phyloP scores from a whole-genome alignment of 2,888 invertebrate species.

The Eulithis prunata region DNA sequence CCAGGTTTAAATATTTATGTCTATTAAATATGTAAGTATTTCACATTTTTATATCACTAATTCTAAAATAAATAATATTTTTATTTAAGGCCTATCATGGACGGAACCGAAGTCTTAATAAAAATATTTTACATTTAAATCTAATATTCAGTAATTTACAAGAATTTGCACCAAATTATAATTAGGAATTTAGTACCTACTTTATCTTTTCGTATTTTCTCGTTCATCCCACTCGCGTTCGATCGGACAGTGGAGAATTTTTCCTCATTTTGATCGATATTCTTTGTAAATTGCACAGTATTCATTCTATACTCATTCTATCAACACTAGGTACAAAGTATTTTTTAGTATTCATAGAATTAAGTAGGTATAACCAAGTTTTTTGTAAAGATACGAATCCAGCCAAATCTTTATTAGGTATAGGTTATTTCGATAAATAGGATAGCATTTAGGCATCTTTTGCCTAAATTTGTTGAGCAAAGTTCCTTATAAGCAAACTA shows the following conservation, averaged over 20 bases:
- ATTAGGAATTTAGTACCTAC: background rate
- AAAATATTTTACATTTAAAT: conserved; percentile 45
- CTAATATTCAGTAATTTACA: conserved; percentile 30
- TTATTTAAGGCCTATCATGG: conserved; percentile 67
- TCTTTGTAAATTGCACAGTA: background rate
- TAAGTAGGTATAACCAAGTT: no score
- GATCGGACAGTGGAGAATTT: background rate
- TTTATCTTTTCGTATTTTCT: background rate
- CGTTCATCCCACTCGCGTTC: background rate
- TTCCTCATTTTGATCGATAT: background rate
- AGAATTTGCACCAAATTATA: conserved; percentile 10
- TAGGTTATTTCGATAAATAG: background rate
- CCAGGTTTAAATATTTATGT: conserved; percentile 12
- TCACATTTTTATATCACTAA: conserved; percentile 33
- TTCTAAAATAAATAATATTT: conserved; percentile 77
- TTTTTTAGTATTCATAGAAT: no score
- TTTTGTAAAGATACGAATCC: no score
- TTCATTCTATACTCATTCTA: background rate
- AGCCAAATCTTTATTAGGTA: background rate
- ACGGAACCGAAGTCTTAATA: conserved; percentile 62
- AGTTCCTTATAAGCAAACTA: background rate
- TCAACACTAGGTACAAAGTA: no score
- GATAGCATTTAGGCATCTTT: background rate
- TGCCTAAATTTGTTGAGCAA: background rate
- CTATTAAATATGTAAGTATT: background rate